Evolutionary conservation across 2,888 invertebrate genomes (phyloP).

Genomic region (Epirrhoe tristata): DNA sequence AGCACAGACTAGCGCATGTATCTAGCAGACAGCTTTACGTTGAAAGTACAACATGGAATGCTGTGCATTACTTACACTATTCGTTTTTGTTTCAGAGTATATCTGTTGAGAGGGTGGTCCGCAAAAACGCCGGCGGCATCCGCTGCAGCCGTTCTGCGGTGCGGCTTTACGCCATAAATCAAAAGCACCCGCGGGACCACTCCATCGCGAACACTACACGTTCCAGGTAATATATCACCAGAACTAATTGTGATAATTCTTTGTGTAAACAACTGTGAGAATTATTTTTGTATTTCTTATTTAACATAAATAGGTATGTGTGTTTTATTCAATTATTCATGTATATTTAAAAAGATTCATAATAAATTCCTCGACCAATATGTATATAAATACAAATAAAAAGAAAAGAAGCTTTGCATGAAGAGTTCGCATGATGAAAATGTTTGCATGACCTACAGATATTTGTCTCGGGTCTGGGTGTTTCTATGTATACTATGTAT

Average conservation of each 20-base stretch:
- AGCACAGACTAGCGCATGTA: not conserved
- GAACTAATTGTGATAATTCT: conserved; percentile 39
- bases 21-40: conserved; percentile 14
- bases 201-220: conserved; percentile 46
- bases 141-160: conserved; percentile 62
- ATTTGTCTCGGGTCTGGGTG: too few relatives aligned
- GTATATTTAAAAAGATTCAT: too few relatives aligned
- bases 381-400: too few relatives aligned
- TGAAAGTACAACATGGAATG: conserved; percentile 35
- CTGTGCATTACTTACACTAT: conserved; percentile 44
- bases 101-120: conserved; percentile 63
- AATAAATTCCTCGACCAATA: too few relatives aligned
- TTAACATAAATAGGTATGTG: not conserved
- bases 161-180: conserved; percentile 79
- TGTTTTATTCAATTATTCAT: not conserved
- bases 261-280: conserved; percentile 21
- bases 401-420: too few relatives aligned
- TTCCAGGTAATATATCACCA: conserved; percentile 42
- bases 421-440: too few relatives aligned
- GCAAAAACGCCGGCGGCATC: conserved; percentile 73
- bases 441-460: too few relatives aligned
- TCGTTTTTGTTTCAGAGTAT: conserved; percentile 58
- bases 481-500: too few relatives aligned
- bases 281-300: conserved; percentile 5
- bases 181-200: conserved; percentile 76